phyloP scores from a whole-genome alignment of 1,140 invertebrate species.

The Drosophila mauritiana region DNA sequence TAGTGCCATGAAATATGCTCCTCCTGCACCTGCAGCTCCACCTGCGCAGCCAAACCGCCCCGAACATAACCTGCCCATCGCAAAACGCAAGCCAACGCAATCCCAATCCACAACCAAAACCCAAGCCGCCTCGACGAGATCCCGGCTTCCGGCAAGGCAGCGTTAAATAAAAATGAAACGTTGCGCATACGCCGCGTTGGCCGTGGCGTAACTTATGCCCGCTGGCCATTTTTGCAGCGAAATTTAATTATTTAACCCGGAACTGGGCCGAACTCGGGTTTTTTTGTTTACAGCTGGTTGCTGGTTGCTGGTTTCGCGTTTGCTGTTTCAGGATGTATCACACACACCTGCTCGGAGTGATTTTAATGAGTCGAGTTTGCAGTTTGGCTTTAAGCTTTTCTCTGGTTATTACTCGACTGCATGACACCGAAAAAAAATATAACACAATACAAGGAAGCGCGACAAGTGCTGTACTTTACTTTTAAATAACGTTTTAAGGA shows the following conservation, averaged over 20 bases:
- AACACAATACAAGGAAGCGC: not conserved
- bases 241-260: conserved; percentile 83
- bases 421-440: conserved; percentile 9
- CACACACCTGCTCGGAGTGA: conserved; percentile 72
- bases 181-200: conserved; percentile 73
- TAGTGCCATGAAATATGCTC: conserved; percentile 80
- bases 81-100: conserved; percentile 1
- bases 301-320: conserved; percentile 28
- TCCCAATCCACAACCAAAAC: conserved; percentile 16
- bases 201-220: conserved; percentile 77
- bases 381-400: conserved; percentile 65
- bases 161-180: conserved; percentile 81
- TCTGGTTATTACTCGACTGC: conserved; percentile 5
- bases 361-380: conserved; percentile 74
- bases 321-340: conserved; percentile 72
- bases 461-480: too few species aligned
- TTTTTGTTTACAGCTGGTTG: conserved; percentile 17
- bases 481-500: too few species aligned
- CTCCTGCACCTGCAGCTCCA: conserved; percentile 47
- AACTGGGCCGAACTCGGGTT: conserved; percentile 65
- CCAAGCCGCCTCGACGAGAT: conserved; percentile 51
- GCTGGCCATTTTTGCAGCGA: conserved; percentile 76
- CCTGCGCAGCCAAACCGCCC: conserved; percentile 4
- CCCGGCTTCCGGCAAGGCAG: conserved; percentile 75
- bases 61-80: not conserved